Evolutionary conservation across 2,113 vertebrate genomes (phyloP).

Genomic region (Nettapus auritus): DNA sequence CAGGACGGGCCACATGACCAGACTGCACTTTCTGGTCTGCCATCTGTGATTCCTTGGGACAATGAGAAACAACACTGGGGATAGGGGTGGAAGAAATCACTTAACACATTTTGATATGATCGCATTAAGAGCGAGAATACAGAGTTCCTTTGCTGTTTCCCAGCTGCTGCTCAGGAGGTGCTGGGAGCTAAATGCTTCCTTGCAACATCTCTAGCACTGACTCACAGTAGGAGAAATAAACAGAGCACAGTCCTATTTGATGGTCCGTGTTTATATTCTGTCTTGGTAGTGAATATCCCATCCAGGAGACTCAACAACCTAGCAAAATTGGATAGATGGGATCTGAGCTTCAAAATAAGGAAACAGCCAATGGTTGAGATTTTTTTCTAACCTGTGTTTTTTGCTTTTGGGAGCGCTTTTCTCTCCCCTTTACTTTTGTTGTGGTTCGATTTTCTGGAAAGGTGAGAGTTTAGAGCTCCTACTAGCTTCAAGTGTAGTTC

Average conservation of each 20-base stretch:
- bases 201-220: background rate
- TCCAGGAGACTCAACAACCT: background rate
- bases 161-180: constrained; percentile 45
- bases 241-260: background rate
- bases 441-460: background rate
- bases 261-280: background rate
- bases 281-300: background rate
- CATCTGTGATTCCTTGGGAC: constrained; percentile 53
- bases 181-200: background rate
- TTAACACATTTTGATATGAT: constrained; percentile 54
- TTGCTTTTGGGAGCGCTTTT: background rate
- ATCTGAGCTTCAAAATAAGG: background rate
- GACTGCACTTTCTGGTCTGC: background rate
- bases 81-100: constrained; percentile 51
- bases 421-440: background rate
- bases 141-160: background rate
- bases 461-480: background rate
- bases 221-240: constrained; percentile 22
- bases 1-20: background rate
- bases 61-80: background rate
- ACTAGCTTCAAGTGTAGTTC: background rate
- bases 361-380: background rate
- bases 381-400: background rate
- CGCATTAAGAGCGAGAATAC: background rate
- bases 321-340: background rate